Percentiles rank a stretch among this genome's conserved stretches.
phyloP scores from a whole-genome alignment of 23 tunicate genomes.

The Aplidium turbinatum region DNA sequence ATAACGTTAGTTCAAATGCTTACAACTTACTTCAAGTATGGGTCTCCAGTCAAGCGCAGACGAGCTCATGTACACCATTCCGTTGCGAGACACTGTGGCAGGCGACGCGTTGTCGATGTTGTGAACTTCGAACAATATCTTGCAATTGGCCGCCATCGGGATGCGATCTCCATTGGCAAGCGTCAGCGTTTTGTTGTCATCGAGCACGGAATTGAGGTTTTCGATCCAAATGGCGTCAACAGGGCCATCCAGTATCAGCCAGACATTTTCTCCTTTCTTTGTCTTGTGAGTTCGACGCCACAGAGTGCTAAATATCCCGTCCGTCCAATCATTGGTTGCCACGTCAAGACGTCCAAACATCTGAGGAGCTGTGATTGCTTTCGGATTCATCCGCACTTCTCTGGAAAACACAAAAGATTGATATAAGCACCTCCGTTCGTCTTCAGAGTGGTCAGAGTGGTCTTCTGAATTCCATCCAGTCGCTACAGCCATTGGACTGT shows the following conservation, averaged over 20 bases:
- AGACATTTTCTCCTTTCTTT: conserved; percentile 91
- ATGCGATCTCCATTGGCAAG: conserved; percentile 99
- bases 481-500: no score
- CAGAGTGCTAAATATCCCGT: conserved; percentile 94
- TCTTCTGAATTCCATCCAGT: background rate
- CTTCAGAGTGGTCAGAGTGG: no score
- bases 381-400: conserved; percentile 99
- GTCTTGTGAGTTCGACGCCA: conserved; percentile 97
- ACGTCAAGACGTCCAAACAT: conserved; percentile 99
- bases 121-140: conserved; percentile 95
- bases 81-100: conserved; percentile 98
- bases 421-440: no score
- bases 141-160: conserved; percentile 97
- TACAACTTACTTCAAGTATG: conserved; percentile 84
- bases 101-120: conserved; percentile 99
- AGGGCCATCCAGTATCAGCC: conserved; percentile 96
- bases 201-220: conserved; percentile 95
- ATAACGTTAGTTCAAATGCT: no score
- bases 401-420: conserved; percentile 24
- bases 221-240: conserved; percentile 99
- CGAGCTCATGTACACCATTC: conserved; percentile 96
- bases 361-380: conserved; percentile 99
- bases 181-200: conserved; percentile 98
- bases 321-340: conserved; percentile 99
- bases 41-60: conserved; percentile 99